Conservation (phyloP, 2,113 vertebrate genomes). For the Trematomus loennbergii region DNA sequence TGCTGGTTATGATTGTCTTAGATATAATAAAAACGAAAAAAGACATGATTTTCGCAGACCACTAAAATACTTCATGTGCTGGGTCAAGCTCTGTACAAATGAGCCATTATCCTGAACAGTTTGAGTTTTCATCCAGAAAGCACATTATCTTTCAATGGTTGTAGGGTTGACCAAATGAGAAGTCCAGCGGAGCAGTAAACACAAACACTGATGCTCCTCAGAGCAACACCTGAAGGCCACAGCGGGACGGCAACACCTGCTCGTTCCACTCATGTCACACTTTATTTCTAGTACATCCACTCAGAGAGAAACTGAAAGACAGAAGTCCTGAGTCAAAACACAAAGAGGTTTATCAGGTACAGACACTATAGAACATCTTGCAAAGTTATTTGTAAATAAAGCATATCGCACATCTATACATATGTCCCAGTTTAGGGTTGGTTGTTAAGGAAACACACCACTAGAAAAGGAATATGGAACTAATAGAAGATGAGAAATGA, state of each 20-base stretch:
- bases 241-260: slow-evolving; percentile 20
- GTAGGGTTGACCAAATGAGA: slow-evolving; percentile 2
- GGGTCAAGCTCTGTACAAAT: not conserved
- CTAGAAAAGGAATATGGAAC: too few species aligned
- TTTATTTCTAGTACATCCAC: slow-evolving; percentile 3
- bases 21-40: not conserved
- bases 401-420: not conserved
- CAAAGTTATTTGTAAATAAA: not conserved
- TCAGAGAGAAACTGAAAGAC: not conserved
- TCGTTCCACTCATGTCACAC: slow-evolving; percentile 23
- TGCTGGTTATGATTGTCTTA: not conserved
- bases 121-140: not conserved
- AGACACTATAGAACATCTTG: not conserved
- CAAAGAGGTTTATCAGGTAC: not conserved
- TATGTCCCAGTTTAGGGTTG: not conserved
- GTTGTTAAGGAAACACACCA: not conserved
- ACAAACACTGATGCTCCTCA: slow-evolving; percentile 32
- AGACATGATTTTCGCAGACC: not conserved
- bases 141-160: not conserved
- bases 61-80: not conserved
- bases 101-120: not conserved
- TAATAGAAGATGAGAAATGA: not conserved
- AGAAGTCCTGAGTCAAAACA: not conserved
- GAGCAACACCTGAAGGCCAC: slow-evolving; percentile 15
- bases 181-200: slow-evolving; percentile 45